Evolutionary conservation across 2,888 invertebrate genomes (phyloP).

Genomic region (Encarsia formosa): DNA sequence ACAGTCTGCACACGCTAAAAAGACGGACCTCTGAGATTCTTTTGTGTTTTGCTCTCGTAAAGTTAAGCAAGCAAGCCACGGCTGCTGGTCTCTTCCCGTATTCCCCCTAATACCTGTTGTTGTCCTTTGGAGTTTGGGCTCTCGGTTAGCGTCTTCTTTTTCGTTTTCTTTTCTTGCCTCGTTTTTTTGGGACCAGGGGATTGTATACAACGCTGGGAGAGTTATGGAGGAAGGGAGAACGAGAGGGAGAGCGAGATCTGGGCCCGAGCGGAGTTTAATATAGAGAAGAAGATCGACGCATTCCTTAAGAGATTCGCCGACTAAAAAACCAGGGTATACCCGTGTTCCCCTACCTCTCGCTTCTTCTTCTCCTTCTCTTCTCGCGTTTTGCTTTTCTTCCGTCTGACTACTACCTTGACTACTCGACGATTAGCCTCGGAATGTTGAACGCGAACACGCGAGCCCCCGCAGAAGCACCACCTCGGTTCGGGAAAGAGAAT

Average conservation of each 20-base stretch:
- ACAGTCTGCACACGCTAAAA: conserved; percentile 31
- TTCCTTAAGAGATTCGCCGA: conserved; percentile 32
- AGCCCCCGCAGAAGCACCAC: background rate
- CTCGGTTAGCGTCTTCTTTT: too few species aligned
- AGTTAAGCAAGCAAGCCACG: background rate
- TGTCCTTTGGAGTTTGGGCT: background rate
- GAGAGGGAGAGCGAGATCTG: too few species aligned
- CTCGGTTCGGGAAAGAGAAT: background rate
- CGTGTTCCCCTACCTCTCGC: background rate
- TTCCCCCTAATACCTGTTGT: background rate
- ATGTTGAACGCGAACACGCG: background rate
- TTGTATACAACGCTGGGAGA: too few species aligned
- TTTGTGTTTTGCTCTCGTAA: too few species aligned
- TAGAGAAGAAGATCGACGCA: conserved; percentile 31
- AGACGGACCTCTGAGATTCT: background rate
- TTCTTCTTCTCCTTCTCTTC: conserved; percentile 24
- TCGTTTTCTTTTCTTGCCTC: too few species aligned
- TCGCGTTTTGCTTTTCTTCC: conserved; percentile 5
- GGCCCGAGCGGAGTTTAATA: background rate
- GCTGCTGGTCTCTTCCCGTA: background rate
- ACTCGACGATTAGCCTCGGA: conserved; percentile 3
- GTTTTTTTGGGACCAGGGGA: too few species aligned
- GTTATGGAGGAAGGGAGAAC: too few species aligned
- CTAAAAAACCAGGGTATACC: conserved; percentile 14
- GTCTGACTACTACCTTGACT: conserved; percentile 1